These are phyloP conservation scores for Megalurothrips usitatus DNA, from an alignment of 2,888 invertebrate species.

Conservation along the genomic window DNA sequence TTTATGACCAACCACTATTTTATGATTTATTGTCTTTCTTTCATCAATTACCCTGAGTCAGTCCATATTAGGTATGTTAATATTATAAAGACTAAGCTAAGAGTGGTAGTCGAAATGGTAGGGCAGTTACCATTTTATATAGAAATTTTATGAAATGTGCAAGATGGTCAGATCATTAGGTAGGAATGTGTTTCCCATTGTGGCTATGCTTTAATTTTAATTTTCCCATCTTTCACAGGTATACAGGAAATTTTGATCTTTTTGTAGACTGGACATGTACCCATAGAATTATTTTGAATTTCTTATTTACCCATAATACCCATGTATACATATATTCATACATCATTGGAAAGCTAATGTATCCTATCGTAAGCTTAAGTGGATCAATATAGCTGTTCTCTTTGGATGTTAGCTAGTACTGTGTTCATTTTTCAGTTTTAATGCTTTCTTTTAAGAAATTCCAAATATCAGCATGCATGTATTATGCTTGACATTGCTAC, in stretches of 20 bases:
- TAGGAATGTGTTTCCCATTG: neutral
- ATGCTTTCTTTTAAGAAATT: neutral
- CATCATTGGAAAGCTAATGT: neutral
- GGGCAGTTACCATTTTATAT: constrained; percentile 18
- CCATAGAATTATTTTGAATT: neutral
- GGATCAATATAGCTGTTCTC: no score
- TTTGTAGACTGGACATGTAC: neutral
- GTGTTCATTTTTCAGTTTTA: neutral
- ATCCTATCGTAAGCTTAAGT: neutral
- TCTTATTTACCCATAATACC: neutral
- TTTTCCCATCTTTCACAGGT: neutral
- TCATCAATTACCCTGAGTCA: constrained; percentile 9
- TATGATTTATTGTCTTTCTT: neutral
- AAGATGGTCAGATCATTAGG: neutral
- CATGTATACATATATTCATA: neutral
- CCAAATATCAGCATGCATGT: constrained; percentile 4
- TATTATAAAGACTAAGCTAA: constrained; percentile 17
- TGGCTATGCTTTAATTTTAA: neutral
- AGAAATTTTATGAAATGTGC: neutral
- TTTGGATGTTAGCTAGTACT: neutral
- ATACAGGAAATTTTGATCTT: neutral
- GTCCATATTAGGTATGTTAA: neutral
- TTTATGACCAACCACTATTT: constrained; percentile 18
- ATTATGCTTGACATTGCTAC: neutral
- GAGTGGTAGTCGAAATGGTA: neutral